Percentiles rank a stretch among this genome's conserved stretches.
Evolutionary conservation across 2,888 invertebrate species (phyloP).

Genomic region (Pemphredon lugubris): DNA sequence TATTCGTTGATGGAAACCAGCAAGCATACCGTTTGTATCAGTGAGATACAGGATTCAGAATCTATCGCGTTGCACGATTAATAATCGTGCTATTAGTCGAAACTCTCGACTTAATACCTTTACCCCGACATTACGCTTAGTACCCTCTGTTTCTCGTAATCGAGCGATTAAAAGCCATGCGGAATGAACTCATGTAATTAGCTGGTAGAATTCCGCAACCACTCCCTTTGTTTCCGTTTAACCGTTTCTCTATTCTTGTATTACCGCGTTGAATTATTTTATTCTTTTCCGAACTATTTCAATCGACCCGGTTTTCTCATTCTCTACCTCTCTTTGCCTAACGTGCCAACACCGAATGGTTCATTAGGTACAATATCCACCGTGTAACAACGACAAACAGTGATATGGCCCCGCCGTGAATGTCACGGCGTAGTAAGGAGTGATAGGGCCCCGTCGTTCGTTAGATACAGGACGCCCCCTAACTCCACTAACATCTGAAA

Average conservation of each 20-base stretch:
- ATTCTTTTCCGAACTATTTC: conserved; percentile 28
- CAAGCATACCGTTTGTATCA: conserved; percentile 19
- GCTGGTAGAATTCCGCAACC: conserved; percentile 12
- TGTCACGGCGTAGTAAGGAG: too few relatives aligned
- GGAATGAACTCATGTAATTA: conserved; percentile 33
- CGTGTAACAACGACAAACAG: too few relatives aligned
- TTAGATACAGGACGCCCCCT: too few relatives aligned
- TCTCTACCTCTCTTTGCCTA: background rate
- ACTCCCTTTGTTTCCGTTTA: background rate
- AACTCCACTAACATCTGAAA: too few relatives aligned
- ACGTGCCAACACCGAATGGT: conserved; percentile 13
- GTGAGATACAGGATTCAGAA: background rate
- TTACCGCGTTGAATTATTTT: too few relatives aligned
- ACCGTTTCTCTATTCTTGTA: background rate
- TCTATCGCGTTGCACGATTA: conserved; percentile 5
- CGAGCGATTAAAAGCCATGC: conserved; percentile 31
- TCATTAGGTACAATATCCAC: too few relatives aligned
- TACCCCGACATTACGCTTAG: background rate
- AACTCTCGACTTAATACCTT: conserved; percentile 25
- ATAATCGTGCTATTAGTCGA: conserved; percentile 10
- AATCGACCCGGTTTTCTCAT: background rate
- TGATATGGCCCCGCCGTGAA: too few relatives aligned
- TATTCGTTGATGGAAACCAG: conserved; percentile 1
- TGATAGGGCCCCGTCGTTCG: too few relatives aligned
- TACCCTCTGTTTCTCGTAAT: conserved; percentile 30